Evolutionary conservation across 2,113 vertebrate species (phyloP), one percentile per base, ranked within the genome.

Genomic region (Ciconia boyciana): DNA sequence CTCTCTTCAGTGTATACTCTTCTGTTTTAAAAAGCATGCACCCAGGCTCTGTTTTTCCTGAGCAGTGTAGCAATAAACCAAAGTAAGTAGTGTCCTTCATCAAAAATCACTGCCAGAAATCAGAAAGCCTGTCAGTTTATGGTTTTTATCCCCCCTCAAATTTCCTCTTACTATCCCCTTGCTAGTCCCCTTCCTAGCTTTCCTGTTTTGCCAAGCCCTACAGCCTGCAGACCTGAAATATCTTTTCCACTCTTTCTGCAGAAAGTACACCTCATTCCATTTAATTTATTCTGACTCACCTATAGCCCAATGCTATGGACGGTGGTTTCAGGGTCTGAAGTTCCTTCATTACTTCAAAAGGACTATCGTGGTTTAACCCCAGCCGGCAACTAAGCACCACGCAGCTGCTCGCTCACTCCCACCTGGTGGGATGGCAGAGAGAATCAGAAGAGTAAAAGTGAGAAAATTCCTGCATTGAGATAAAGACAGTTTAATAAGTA

Each of bases 71-170:
- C n/a, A 77, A 77, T 57, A 89, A 90, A 89, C 26, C 16, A 71
- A 60, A 94, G 29, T 51, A 90, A 64, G 20, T 55, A 52, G 25
- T 24, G 51, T 87, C 41, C 57, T 89, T 84, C 48, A 69, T 89
- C 57, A 95, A 90, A 95, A 93, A 87, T 60, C 60, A 44, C 39
- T 60, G 34, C 10, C 28, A 92, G 71, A 95, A 95, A 92, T 81
- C 72, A 87, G 64, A 70, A 81, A 88, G 22, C 32, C 29, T 92
- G 43, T 21, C 58, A 32, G 9, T 55, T 77, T 28, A 41, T 41
- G 34, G 7, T 4, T 66, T 87, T 62, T 70, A 85, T 49, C 6
- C 4, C 21, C 8, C 15, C 3, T 4, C 9, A 16, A n/a, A 16
- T 72, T 90, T 69, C 6, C 28, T 93, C 7, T 76, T 48, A 28